phyloP scores from a whole-genome alignment of 1,140 invertebrate genomes.

The Euura lappo region DNA sequence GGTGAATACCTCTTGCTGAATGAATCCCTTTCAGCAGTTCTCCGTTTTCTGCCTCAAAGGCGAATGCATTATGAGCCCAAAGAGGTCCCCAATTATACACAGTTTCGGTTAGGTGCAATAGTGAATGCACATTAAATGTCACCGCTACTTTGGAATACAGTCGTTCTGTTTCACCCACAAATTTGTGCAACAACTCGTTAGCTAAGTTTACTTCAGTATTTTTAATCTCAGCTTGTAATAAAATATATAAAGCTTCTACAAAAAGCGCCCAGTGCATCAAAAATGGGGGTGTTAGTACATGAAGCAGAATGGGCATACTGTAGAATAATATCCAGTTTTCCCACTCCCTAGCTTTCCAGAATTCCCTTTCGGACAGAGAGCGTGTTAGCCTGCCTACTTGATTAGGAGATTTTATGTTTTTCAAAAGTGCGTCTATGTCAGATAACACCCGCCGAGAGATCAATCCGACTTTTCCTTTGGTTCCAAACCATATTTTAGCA shows the following conservation, averaged over 20 bases:
- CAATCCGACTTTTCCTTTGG: constrained; percentile 3
- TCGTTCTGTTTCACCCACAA: constrained; percentile 18
- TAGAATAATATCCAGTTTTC: constrained; percentile 28
- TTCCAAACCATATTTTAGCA: constrained; percentile 18
- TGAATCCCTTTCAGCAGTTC: constrained; percentile 20
- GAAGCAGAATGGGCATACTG: constrained; percentile 20
- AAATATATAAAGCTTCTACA: constrained; percentile 20
- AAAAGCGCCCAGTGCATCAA: constrained; percentile 21
- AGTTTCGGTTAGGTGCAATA: constrained; percentile 25
- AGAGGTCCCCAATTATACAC: neutral
- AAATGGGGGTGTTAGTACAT: constrained; percentile 14
- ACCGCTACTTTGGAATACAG: constrained; percentile 20
- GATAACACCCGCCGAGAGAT: neutral
- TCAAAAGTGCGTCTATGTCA: constrained; percentile 9
- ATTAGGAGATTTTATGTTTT: constrained; percentile 20
- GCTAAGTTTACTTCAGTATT: neutral
- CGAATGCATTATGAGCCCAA: constrained; percentile 21
- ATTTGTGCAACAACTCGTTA: constrained; percentile 16
- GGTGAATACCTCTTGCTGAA: constrained; percentile 29
- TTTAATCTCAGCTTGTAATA: constrained; percentile 21
- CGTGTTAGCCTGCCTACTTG: constrained; percentile 23
- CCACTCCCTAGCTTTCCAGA: constrained; percentile 23
- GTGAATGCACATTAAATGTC: constrained; percentile 29
- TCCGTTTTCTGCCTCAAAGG: constrained; percentile 28
- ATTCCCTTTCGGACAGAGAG: constrained; percentile 5